These are phyloP conservation scores for Stigmatopora nigra DNA, from an alignment of 2,113 vertebrate genomes.

Conservation along the genomic window DNA sequence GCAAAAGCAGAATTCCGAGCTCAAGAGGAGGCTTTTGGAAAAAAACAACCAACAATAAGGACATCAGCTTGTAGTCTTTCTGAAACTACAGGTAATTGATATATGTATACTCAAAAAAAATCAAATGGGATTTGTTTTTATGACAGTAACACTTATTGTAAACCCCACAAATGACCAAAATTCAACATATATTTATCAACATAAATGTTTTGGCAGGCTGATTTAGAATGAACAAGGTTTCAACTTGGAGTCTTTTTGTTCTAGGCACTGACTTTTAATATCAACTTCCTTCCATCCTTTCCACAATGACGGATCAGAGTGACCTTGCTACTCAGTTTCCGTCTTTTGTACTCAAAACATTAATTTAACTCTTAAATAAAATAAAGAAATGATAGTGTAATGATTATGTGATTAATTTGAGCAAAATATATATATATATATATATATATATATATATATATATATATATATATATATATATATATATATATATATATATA, in stretches of 20 bases:
- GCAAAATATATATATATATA: too few relatives aligned
- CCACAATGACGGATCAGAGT: constrained; percentile 30
- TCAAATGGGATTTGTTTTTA: too few relatives aligned
- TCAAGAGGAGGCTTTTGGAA: constrained; percentile 53
- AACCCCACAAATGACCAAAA: too few relatives aligned
- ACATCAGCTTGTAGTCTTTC: neutral
- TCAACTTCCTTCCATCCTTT: constrained; percentile 32
- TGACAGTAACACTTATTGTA: too few relatives aligned
- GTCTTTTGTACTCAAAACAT: constrained; percentile 38
- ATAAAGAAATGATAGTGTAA: constrained; percentile 20
- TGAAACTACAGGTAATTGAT: neutral
- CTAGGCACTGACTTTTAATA: constrained; percentile 19
- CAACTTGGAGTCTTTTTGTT: neutral
- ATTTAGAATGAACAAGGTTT: neutral
- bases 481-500: too few relatives aligned
- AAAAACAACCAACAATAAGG: neutral
- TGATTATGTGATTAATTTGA: neutral
- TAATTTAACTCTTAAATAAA: constrained; percentile 6
- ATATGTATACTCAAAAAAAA: neutral
- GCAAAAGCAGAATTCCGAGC: constrained; percentile 62
- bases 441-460: too few relatives aligned
- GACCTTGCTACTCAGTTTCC: constrained; percentile 33
- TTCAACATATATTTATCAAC: too few relatives aligned
- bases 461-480: too few relatives aligned
- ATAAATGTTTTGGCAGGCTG: neutral